Evolutionary conservation across 1,140 invertebrate genomes (phyloP), one percentile per base, ranked within the genome.

Genomic region (Brachionus rubens): DNA sequence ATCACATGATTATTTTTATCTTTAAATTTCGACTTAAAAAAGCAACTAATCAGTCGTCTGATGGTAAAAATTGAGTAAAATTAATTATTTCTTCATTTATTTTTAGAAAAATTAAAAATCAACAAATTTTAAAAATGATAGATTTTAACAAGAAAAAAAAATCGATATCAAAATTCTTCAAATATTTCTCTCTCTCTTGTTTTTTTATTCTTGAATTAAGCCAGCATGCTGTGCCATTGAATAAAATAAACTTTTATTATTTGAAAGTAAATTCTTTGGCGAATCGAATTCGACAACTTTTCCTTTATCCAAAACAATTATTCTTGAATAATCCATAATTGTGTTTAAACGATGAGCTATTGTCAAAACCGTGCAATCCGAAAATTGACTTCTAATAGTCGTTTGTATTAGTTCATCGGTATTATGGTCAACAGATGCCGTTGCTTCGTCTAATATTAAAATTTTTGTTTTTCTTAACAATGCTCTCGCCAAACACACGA

Each of bases 201-300:
- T 30, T 59, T 59, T 16, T 16, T 36, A 19, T 59, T 59, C 36
- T 16, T 59, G 30, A 0, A 59, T 36, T 36, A 76, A 19, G 10
- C 50, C 50, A 21, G 28, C 40, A 46, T 76, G 26, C 14, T 62
- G 19, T 10, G 50, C 50, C 50, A 76, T 56, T 56, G 50, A 76
- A 59, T 76, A 26, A 52, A 94, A 92, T 78, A 90, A 82, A 1
- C 91, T 91, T 33, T 86, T 80, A 5, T 84, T 82, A 59, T 87
- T 85, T 24, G 85, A 80, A 9, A 92, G 85, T 43, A 95, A 85
- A 68, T 87, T 85, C 78, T 88, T 85, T 0, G 93, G 92, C 52
- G 88, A 86, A 70, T 91, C 91, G 80, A 93, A 90, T 84, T 96
- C 93, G n/a, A 90, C 88, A 26, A 93, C 86, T 47, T 84, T 83